Evolutionary conservation across 2,113 vertebrate genomes (phyloP), one percentile per base, ranked within the genome.

Genomic region (Setophaga kirtlandii): DNA sequence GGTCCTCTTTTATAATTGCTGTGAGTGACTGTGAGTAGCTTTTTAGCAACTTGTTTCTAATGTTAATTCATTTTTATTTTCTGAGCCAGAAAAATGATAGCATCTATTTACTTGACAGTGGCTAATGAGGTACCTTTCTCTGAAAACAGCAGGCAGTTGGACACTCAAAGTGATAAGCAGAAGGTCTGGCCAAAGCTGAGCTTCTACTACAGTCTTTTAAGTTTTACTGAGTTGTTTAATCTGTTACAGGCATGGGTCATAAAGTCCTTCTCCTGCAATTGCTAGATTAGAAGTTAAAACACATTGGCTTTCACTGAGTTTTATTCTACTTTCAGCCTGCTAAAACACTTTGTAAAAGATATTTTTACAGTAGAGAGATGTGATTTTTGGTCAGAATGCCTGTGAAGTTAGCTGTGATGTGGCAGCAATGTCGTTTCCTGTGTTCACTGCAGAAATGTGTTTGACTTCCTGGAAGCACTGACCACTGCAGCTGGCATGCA

Each of bases 211-310:
- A 52, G 0, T 67, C 44, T 44, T 80, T 28, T 35, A 73, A 53
- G 19, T 69, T 86, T 83, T 77, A 83, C 27, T 3, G 10, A 39
- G 31, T 50, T 60, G 7, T n/a, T 59, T 25, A 52, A 42, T 87
- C 39, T 77, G 3, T 79, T 44, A 42, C 0, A 0, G 65, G 31
- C 3, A 1, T 65, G 35, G 33, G 15, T 19, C 28, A 33, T 84
- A 13, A 92, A 71, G n/a, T 68, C 80, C 22, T 21, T 81, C 15
- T 74, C 30, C 56, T 64, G 41, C 62, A 75, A 15, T 33, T 76
- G n/a, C 31, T 76, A 19, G 23, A 39, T 82, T 53, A 67, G 41
- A 92, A 75, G 25, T 60, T 87, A 76, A 82, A 89, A n/a, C 27
- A 23, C 19, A 10, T 75, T 83, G 60, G 24, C 41, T 35, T 94